Conservation (phyloP, 2,888 invertebrate genomes). For the Imbricaverruca yamaguchii region DNA sequence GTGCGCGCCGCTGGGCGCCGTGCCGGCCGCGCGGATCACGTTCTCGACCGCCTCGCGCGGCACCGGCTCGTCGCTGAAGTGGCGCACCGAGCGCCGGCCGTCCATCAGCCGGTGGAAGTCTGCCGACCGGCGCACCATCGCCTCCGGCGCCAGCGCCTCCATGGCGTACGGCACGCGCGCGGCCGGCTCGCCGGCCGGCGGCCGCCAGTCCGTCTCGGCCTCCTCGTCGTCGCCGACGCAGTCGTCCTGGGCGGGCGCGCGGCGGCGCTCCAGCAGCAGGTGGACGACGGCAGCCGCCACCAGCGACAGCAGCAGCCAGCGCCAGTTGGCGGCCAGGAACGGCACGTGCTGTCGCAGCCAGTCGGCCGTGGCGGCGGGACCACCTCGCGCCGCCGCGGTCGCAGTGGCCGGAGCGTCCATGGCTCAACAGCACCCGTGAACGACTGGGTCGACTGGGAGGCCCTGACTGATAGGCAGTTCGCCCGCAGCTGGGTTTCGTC, state of each 20-base stretch:
- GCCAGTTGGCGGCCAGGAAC: background rate
- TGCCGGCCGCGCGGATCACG: slow-evolving; percentile 74
- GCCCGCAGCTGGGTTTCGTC: too few relatives aligned
- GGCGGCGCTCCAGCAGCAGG: background rate
- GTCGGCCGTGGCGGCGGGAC: background rate
- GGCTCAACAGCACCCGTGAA: too few relatives aligned
- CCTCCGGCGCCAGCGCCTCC: slow-evolving; percentile 46
- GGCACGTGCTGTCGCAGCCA: background rate
- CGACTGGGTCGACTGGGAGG: too few relatives aligned
- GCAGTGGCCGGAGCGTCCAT: too few relatives aligned
- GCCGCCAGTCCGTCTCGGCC: background rate
- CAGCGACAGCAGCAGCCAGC: background rate
- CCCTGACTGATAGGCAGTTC: too few relatives aligned
- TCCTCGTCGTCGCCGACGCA: background rate
- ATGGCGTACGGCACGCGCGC: background rate
- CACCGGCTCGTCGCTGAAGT: slow-evolving; percentile 64
- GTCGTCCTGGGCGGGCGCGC: background rate
- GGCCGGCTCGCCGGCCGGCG: background rate
- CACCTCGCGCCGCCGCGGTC: too few relatives aligned
- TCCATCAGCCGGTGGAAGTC: slow-evolving; percentile 62
- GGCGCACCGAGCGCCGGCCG: slow-evolving; percentile 65
- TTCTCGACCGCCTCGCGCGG: slow-evolving; percentile 67
- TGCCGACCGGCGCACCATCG: slow-evolving; percentile 52
- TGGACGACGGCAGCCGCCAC: background rate
- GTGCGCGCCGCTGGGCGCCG: slow-evolving; percentile 89